phyloP scores from a whole-genome alignment of 1,140 invertebrate species.

The Cotesia glomerata region DNA sequence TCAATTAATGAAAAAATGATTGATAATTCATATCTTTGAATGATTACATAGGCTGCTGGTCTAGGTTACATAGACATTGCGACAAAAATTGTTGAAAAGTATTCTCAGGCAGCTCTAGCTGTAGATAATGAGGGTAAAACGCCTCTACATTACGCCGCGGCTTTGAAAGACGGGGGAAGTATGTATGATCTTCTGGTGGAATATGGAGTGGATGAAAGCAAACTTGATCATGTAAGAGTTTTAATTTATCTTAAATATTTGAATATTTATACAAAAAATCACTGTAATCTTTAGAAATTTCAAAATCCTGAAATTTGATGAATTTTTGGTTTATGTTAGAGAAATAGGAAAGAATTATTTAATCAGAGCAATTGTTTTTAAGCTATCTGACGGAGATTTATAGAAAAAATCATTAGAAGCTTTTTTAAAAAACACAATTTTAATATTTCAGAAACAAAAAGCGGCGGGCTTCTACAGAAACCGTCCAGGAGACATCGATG shows the following conservation, averaged over 20 bases:
- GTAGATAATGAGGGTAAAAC: constrained; percentile 85
- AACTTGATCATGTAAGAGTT: constrained; percentile 79
- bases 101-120: constrained; percentile 71
- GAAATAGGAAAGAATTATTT: too few relatives aligned
- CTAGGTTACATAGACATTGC: constrained; percentile 76
- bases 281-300: too few relatives aligned
- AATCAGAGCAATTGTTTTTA: too few relatives aligned
- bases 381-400: too few relatives aligned
- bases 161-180: constrained; percentile 72
- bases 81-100: constrained; percentile 74
- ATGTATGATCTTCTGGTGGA: constrained; percentile 78
- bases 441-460: constrained; percentile 74
- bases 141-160: constrained; percentile 88
- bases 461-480: constrained; percentile 79
- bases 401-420: too few relatives aligned
- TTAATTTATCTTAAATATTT: too few relatives aligned
- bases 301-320: too few relatives aligned
- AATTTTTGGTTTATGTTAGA: too few relatives aligned
- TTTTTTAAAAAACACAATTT: neutral
- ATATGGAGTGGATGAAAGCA: constrained; percentile 78
- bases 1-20: neutral
- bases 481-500: constrained; percentile 76
- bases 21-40: constrained; percentile 12
- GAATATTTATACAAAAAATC: too few relatives aligned
- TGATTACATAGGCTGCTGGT: constrained; percentile 75